These are phyloP conservation scores for Halcyon chelicuti DNA, from an alignment of 2,797 vertebrate species.

Conservation along the genomic window DNA sequence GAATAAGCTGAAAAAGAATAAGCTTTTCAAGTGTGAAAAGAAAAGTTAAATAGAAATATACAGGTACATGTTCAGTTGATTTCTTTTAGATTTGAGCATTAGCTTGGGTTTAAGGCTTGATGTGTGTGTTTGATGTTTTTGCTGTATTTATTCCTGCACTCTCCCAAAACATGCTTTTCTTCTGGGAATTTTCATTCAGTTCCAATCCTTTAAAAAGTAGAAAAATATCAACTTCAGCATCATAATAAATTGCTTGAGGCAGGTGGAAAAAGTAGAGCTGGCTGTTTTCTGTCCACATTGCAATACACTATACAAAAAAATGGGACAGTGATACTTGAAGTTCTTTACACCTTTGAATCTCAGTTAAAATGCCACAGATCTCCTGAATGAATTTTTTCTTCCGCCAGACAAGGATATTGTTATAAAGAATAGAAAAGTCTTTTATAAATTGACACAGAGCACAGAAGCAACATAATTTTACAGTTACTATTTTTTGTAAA, in stretches of 20 bases:
- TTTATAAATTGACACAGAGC: background rate
- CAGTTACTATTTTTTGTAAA: background rate
- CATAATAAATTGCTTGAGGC: background rate
- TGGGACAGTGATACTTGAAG: background rate
- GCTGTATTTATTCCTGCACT: background rate
- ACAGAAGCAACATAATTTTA: background rate
- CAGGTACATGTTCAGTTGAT: fast-evolving
- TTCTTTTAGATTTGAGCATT: background rate
- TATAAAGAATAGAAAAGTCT: background rate
- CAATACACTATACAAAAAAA: background rate
- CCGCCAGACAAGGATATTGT: background rate
- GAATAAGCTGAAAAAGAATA: background rate
- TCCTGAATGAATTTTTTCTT: background rate
- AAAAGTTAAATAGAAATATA: background rate
- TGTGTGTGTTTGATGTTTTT: background rate
- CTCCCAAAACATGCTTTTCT: fast-evolving
- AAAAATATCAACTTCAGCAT: background rate
- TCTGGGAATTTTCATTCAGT: background rate
- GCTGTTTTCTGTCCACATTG: background rate
- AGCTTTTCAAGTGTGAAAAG: background rate
- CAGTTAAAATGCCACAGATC: background rate
- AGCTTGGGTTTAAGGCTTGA: background rate
- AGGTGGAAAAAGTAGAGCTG: background rate
- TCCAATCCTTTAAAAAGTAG: background rate
- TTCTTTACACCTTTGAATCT: background rate